phyloP scores from a whole-genome alignment of 1,140 invertebrate genomes.

The Drosophila erecta region DNA sequence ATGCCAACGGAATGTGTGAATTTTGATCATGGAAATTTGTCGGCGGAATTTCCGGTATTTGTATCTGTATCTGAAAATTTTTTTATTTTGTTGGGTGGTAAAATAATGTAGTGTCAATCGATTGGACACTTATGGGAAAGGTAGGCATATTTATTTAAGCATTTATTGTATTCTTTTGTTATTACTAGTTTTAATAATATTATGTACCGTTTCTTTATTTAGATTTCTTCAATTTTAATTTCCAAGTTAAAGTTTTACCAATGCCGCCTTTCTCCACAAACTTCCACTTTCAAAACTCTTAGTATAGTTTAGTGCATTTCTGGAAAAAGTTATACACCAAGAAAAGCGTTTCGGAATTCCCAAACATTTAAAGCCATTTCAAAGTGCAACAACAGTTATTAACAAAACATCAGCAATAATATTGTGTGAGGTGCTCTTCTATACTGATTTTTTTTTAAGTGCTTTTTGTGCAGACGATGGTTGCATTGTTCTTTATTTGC shows the following conservation, averaged over 20 bases:
- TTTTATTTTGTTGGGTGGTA: conserved; percentile 1
- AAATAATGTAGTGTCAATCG: conserved; percentile 14
- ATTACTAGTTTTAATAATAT: too few species aligned
- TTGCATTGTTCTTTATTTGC: conserved; percentile 1
- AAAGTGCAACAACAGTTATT: conserved; percentile 23
- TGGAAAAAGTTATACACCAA: not conserved
- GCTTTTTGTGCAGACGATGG: conserved; percentile 19
- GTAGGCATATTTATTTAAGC: not conserved
- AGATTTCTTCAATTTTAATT: not conserved
- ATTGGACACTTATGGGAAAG: conserved; percentile 45
- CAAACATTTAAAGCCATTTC: not conserved
- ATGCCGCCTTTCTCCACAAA: not conserved
- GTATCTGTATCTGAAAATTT: conserved; percentile 21
- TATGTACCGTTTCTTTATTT: too few species aligned
- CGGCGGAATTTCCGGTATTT: conserved; percentile 11
- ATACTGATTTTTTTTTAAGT: not conserved
- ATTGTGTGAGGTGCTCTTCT: conserved; percentile 5
- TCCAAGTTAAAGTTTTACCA: not conserved
- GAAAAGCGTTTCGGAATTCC: not conserved
- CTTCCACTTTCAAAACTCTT: not conserved
- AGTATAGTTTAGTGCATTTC: not conserved
- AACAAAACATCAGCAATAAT: conserved; percentile 2
- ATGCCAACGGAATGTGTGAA: conserved; percentile 15
- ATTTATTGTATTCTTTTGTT: not conserved
- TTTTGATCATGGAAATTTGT: conserved; percentile 21